Evolutionary conservation across 92 coral and sea anemone genomes (phyloP), one percentile per base, ranked within the genome.

Genomic region (Siderastrea radians): DNA sequence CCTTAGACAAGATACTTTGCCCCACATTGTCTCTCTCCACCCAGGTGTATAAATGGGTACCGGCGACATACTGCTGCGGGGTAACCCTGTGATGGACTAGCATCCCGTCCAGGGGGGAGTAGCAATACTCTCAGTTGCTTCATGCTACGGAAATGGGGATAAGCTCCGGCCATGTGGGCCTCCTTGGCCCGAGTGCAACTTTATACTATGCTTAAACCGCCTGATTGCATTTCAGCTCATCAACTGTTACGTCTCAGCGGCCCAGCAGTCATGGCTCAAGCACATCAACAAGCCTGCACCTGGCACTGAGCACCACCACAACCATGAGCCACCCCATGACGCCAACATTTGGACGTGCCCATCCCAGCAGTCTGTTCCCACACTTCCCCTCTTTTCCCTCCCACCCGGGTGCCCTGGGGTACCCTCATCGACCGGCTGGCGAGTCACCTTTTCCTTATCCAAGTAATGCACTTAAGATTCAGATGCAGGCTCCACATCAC

Each of bases 371-470:
- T 58, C 84, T 95, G 85, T 95, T 93, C 83, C 96, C 96, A 12
- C 98, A 95, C 80, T 95, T 95, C 89, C 91, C 95, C 14, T 84
- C 98, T 38, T 93, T 93, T 68, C 96, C 90, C 77, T 84, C 96
- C 55, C 94, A 92, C 68, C 81, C 96, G 16, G 95, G 96, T 53
- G 95, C 96, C 26, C 47, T 95, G 75, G 93, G 93, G 61, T 93
- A 95, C 77, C 89, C 91, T 50, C 98, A 91, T 53, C 93, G 95
- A 58, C 95, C 93, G 54, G 76, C 89, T 85, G 95, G 89, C 82
- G 98, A 92, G 84, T 77, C 98, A 61, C 85, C 98, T 44, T 94
- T 90, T 81, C 91, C 95, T 68, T 94, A 92, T 73, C 87, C 98
- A 63, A 94, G 98, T 94, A 92, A 92, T 94, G 69, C 87, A 83